Evolutionary conservation across 2,797 vertebrate species (phyloP), one percentile per base, ranked within the genome.

Genomic region (Pterois miles): DNA sequence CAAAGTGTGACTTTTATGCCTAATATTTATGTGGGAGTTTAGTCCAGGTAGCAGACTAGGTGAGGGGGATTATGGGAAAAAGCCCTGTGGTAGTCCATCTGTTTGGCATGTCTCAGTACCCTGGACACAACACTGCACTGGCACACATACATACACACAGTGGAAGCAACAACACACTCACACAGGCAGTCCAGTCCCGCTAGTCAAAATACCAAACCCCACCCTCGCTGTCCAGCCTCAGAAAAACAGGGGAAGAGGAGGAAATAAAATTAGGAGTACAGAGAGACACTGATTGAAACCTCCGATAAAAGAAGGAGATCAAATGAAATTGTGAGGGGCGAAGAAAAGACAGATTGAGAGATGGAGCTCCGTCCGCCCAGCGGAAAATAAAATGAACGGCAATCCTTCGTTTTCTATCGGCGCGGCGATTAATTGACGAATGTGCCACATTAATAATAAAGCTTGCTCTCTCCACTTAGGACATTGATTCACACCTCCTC

Each of bases 401-500:
- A 77, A 87, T 87, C 69, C 79, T 81, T 86, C 62, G 14, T 80
- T 90, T 92, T 88, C 77, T 85, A 82, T 90, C 10, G 58, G 81
- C 0, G 54, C 59, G 73, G 74, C 72, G 69, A 92, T 93, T 92
- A 88, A 93, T 93, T 92, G 88, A 93, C 67, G 31, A 90, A 92
- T 82, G 84, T 90, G 83, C 81, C 86, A 90, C 87, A 92, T 93
- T 91, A 91, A 92, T 92, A 92, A 91, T 90, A 89, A 83, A 89
- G 79, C 85, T 80, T 66, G 71, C 85, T 87, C 89, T 89, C 82
- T 82, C 88, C 84, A 91, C 90, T 92, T 90, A 91, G 84, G 91
- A 89, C 91, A 93, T 92, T 89, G 91, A 94, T 93, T 93, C 89
- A 91, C 90, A 91, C 87, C 86, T 94, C 88, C 85, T 80, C 84